These are phyloP conservation scores for Euplagia quadripunctaria DNA, from an alignment of 2,888 invertebrate genomes.

Conservation along the genomic window DNA sequence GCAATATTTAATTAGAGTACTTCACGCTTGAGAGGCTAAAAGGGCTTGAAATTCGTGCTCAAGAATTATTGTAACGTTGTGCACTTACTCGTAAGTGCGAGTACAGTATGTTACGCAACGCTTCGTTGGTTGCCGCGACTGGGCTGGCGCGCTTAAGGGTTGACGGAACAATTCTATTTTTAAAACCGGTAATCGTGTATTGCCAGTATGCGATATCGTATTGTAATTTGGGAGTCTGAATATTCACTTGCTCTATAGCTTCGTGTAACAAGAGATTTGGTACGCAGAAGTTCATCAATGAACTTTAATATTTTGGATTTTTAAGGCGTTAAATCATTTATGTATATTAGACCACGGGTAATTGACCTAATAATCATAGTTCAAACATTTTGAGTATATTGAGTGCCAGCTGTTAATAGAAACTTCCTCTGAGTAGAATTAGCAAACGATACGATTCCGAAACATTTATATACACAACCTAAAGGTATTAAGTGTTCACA, in stretches of 20 bases:
- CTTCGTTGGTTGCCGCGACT: conserved; percentile 34
- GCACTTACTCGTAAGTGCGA: conserved; percentile 46
- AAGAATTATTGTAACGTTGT: conserved; percentile 52
- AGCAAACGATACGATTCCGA: no score
- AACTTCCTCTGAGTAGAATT: no score
- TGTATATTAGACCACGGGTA: no score
- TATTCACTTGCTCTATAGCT: no score
- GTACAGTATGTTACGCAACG: conserved; percentile 43
- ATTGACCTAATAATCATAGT: no score
- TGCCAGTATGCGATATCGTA: neutral
- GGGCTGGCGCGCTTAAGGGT: conserved; percentile 25
- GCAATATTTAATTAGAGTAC: conserved; percentile 56
- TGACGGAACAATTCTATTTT: conserved; percentile 9
- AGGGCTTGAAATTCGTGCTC: conserved; percentile 46
- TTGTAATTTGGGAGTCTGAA: no score
- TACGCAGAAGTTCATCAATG: no score
- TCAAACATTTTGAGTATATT: no score
- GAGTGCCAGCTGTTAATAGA: no score
- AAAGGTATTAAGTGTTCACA: no score
- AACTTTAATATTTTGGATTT: neutral
- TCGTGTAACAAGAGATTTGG: no score
- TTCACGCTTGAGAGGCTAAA: conserved; percentile 50
- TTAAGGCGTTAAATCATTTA: neutral
- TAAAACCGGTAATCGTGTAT: neutral
- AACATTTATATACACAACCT: no score